Evolutionary conservation across 2,797 vertebrate species (phyloP), one percentile per base, ranked within the genome.

Genomic region (Pangasius larnaudii): DNA sequence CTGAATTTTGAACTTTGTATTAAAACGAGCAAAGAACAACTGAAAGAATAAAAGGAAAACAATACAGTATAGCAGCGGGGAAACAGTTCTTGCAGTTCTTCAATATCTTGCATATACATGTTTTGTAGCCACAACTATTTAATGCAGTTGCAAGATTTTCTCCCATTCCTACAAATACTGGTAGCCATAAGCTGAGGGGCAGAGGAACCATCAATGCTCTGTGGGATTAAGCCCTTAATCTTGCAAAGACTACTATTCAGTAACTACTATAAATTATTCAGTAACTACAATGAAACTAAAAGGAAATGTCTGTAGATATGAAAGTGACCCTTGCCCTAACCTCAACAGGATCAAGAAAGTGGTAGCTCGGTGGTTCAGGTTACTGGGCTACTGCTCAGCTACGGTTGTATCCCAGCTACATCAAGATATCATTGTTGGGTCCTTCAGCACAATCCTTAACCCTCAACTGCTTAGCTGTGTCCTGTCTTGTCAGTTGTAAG

Each of bases 281-380:
- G 27, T 63, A 30, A 10, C 24, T 83, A 65, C 59, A 63, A n/a
- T 63, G 80, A 11, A 83, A 30, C 59, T 83, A 83, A 83, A 10
- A 83, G 80, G 36, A 83, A 83, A 83, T 18, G 27, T 83, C 39
- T 83, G 24, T 63, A 49, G 14, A 49, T 46, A 49, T 63, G 39
- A 65, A 65, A 63, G 36, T 49, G 39, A 65, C 36, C 59, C 39
- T 83, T 65, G 53, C 33, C 22, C 78, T 80, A 42, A 80, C 53
- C 22, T 59, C 19, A 80, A 1, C 49, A 63, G 58, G 58, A 36
- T 63, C 58, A 63, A 58, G 36, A 42, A 61, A 63, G 79, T 63
- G 58, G 58, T 82, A n/a, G 79, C 36, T 49, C 16, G 4, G 59
- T 65, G 80, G 80, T 63, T 65, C 27, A 49, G 39, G 36, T 63